Evolutionary conservation across 2,113 vertebrate genomes (phyloP), one percentile per base, ranked within the genome.

Genomic region (Vicugna pacos): DNA sequence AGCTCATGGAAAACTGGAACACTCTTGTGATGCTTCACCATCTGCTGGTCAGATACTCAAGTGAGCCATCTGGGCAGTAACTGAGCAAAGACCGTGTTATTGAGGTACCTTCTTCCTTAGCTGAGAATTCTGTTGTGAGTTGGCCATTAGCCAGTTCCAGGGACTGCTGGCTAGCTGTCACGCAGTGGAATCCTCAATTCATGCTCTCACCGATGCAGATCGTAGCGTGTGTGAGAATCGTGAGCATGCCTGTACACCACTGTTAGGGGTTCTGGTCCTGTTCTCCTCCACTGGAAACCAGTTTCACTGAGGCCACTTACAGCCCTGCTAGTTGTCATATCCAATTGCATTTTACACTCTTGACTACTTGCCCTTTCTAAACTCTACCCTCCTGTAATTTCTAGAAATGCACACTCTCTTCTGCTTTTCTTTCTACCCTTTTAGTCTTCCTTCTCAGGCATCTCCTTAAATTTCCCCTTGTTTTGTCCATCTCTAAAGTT

Each of bases 21-120:
- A 82, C 38, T 89, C 11, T 77, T 67, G 42, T 95, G 50, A 86
- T 89, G 81, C 69, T 94, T 95, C 42, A 96, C 82, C 56, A 91
- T 94, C 80, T 93, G 89, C 54, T 91, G 92, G 38, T 96, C 91
- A 96, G 62, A 94, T 92, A 72, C 81, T 89, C 92, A 75, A 84
- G 88, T 79, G 69, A 90, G 24, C 69, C 89, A 94, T 89, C 64
- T 91, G 91, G 91, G 77, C 14, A 67, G 26, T 89, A 90, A 86
- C 52, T 67, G 89, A 92, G 50, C 64, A 94, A 94, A 93, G 77
- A 75, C 50, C 22, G 48, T 75, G 54, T 67, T 93, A 73, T 64
- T 88, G 72, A 72, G 70, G 52, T 89, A 54, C 64, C 83, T 93
- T 94, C n/a, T 30, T 64, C 50, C 52, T 91, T 94, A 76, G 60